Percentiles rank a stretch among this genome's conserved stretches.
These are phyloP conservation scores for Acrocephalus scirpaceus DNA, from an alignment of 2,797 vertebrate species.

Conservation along the genomic window DNA sequence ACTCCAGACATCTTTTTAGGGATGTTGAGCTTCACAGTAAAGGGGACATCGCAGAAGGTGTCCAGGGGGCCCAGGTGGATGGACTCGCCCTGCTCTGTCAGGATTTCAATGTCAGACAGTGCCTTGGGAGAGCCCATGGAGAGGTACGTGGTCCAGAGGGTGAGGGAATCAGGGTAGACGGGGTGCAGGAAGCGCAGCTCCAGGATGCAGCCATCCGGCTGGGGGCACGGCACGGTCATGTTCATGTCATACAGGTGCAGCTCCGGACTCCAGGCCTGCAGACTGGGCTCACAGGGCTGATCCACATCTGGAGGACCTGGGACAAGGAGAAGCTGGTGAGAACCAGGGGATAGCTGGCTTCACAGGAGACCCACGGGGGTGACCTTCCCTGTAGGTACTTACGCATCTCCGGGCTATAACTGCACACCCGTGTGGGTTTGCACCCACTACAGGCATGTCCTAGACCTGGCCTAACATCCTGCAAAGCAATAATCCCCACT, in stretches of 20 bases:
- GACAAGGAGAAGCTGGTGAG: not conserved
- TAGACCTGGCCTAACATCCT: not conserved
- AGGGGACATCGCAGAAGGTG: conserved; percentile 89
- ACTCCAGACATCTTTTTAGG: conserved; percentile 79
- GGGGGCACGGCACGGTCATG: conserved; percentile 91
- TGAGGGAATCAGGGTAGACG: conserved; percentile 83
- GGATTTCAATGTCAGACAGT: conserved; percentile 85
- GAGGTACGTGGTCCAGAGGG: conserved; percentile 93
- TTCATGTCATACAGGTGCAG: conserved; percentile 92
- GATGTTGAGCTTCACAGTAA: conserved; percentile 85
- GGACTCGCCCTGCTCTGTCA: conserved; percentile 82
- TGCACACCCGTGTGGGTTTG: not conserved
- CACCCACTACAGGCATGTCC: rapidly evolving
- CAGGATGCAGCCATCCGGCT: conserved; percentile 88
- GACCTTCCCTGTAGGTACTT: not conserved
- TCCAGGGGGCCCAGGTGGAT: conserved; percentile 86
- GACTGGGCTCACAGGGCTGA: conserved; percentile 92
- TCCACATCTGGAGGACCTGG: conserved; percentile 94
- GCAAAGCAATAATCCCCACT: not conserved
- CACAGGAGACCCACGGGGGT: not conserved
- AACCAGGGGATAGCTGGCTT: not conserved
- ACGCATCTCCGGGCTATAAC: rapidly evolving
- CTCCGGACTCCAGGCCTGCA: conserved; percentile 96
- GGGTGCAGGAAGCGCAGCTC: conserved; percentile 88
- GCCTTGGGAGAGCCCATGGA: conserved; percentile 80